Conservation (phyloP, 2,797 vertebrate genomes). For the Ctenopoma kingsleyae region DNA sequence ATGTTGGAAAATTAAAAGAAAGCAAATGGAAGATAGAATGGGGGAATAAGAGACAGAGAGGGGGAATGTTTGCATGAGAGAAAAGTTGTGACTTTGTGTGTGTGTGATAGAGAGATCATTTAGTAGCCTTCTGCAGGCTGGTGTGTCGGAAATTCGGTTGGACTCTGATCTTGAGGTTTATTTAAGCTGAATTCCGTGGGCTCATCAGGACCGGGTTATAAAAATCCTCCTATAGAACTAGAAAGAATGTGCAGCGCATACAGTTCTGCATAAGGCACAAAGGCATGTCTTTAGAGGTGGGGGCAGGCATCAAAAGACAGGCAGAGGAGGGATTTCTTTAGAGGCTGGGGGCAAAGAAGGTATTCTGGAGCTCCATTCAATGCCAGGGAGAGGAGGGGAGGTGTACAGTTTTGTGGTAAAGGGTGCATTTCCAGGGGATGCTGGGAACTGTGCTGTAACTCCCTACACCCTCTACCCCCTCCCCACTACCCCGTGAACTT, state of each 20-base stretch:
- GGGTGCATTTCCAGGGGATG: constrained; percentile 62
- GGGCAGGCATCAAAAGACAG: constrained; percentile 84
- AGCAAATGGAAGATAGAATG: constrained; percentile 30
- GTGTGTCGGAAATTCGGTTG: constrained; percentile 75
- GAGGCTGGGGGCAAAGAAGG: constrained; percentile 82
- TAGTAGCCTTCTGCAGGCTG: constrained; percentile 70
- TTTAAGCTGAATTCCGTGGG: constrained; percentile 86
- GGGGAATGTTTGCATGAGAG: constrained; percentile 21
- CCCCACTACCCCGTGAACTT: constrained; percentile 19
- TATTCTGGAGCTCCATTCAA: constrained; percentile 76
- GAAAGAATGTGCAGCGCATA: constrained; percentile 87
- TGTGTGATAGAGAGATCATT: constrained; percentile 53
- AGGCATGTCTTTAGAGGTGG: constrained; percentile 85
- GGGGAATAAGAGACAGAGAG: constrained; percentile 22
- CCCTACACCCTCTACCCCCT: too few species aligned
- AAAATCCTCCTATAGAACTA: constrained; percentile 86
- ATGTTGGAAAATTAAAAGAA: constrained; percentile 35
- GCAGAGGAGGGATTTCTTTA: constrained; percentile 83
- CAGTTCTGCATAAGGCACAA: constrained; percentile 86
- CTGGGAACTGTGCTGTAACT: constrained; percentile 41
- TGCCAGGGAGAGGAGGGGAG: constrained; percentile 58
- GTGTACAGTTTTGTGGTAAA: constrained; percentile 55
- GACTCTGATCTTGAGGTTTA: constrained; percentile 86
- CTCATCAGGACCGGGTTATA: constrained; percentile 83
- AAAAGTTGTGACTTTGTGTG: constrained; percentile 6